Evolutionary conservation across 2,888 invertebrate species (phyloP).

Genomic region (Stenotaenia linearis): DNA sequence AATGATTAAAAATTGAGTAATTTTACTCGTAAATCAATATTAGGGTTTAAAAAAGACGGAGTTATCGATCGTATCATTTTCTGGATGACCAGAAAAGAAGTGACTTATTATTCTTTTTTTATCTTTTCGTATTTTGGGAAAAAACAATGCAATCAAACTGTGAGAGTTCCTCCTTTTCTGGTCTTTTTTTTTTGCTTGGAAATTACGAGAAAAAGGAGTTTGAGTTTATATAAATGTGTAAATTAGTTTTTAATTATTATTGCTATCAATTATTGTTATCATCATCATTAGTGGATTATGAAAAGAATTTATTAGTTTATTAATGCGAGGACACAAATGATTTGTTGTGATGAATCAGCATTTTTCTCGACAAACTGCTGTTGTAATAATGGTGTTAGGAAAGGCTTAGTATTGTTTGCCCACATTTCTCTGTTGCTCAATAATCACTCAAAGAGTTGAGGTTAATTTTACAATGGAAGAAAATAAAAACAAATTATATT

Average conservation of each 20-base stretch:
- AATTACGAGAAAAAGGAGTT: too few relatives aligned
- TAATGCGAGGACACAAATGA: background rate
- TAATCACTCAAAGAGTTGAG: conserved; percentile 14
- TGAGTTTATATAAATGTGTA: background rate
- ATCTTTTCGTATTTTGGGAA: background rate
- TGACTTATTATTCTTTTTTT: background rate
- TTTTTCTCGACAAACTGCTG: background rate
- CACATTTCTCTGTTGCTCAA: conserved; percentile 22
- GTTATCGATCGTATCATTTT: background rate
- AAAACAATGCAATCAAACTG: conserved; percentile 8
- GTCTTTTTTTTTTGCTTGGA: background rate
- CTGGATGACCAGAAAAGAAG: conserved; percentile 6
- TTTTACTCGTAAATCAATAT: background rate
- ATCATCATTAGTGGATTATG: too few relatives aligned
- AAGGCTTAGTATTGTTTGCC: conserved; percentile 10
- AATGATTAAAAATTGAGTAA: background rate
- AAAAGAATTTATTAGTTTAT: background rate
- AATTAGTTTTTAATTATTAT: background rate
- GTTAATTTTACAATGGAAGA: background rate
- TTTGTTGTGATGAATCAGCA: background rate
- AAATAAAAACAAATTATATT: background rate
- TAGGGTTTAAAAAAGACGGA: background rate
- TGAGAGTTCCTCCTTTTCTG: background rate
- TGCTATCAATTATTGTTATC: background rate
- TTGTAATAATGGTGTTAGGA: background rate